Base-by-base conservation (phyloP, 2,888 invertebrate species). In the Ornithoptera priamus region DNA sequence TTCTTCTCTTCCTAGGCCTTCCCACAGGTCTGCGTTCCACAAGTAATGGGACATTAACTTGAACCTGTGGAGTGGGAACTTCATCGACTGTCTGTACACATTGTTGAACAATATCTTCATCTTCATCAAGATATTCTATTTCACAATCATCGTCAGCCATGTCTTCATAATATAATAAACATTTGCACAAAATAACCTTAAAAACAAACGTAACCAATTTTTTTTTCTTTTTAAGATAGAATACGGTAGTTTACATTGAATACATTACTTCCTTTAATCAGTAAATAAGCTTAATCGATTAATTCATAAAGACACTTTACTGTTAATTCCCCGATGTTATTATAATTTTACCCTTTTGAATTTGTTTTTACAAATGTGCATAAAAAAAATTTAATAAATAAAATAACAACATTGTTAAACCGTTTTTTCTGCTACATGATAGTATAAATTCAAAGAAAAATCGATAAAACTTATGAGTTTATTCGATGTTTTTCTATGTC, bases 51-150 rank as follows among this genome's bases (percentile, higher is more conserved):
- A 76, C 62, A 22, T 56, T 62, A 65, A 67, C 67, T 53, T 72
- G 71, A 24, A 69, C 70, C 57, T 74, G 69, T 30, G 70, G 66
- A 39, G 72, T 59, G 50, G 67, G 59, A 59, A 67, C 65, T 62
- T 56, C 65, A 56, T 71, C 67, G 0, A 75, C 71, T n/a, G 72
- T 72, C 74, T 86, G 85, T 0, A 92, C 86, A 71, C 86, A 92
- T 75, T 89, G 88, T 72, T 89, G 87, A 5, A 92, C 88, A 3
- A 92, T 83, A 20, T 91, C 91, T 5, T 86, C 92, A 65, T 92
- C 92, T 76, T 92, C 92, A 71, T 92, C 92, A n/a, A 92, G 78
- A 75, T 84, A 92, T 79, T 92, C 92, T 70, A 92, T 90, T 73
- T 89, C 90, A 59, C 81, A 80, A 20, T 88, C 90, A 0, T 81